Evolutionary conservation across 2,797 vertebrate species (phyloP), one percentile per base, ranked within the genome.

Genomic region (Clamator glandarius): DNA sequence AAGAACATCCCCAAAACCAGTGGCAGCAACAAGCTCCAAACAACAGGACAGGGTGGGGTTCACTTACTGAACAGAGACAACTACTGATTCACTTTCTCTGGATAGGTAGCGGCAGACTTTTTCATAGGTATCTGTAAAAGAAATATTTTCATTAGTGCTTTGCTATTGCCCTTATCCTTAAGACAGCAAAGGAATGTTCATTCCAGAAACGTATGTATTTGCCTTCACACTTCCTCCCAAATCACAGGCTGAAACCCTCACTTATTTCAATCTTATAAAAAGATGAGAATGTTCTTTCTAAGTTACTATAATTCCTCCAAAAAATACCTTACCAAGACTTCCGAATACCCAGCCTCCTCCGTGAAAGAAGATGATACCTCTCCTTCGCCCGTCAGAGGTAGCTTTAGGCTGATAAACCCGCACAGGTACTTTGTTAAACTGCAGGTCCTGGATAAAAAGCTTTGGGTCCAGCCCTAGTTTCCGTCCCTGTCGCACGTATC

Each of bases 341-440:
- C 98, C 98, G 29, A 97, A 85, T 8, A 98, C 96, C 98, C 98
- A 99, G 87, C 98, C 98, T 85, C 98, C 98, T 77, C 98, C 98
- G 23, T 98, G 98, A 84, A 98, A 98, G 94, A 98, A 98, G 73
- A 98, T 67, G 55, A 98, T 96, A 25, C 97, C 98, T 96, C 97
- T 98, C 81, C 97, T 98, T 77, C 91, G 95, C 62, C 97, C 96
- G 4, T 93, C 79, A 20, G 96, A 96, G 59, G 80, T 92, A 16
- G 89, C 57, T 59, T 94, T 98, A 31, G 98, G 98, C 95, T 98
- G 98, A 72, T 98, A 98, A 48, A 98, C 96, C 77, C 98, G 97
- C 81, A 98, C 98, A 17, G 98, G 98, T 75, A 98, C 98, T 33
- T 95, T 86, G 6, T 96, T 96, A 84, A 98, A 98, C 44, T 48